Conservation (phyloP, 2,888 invertebrate species). For the Drosophila koepferae region DNA sequence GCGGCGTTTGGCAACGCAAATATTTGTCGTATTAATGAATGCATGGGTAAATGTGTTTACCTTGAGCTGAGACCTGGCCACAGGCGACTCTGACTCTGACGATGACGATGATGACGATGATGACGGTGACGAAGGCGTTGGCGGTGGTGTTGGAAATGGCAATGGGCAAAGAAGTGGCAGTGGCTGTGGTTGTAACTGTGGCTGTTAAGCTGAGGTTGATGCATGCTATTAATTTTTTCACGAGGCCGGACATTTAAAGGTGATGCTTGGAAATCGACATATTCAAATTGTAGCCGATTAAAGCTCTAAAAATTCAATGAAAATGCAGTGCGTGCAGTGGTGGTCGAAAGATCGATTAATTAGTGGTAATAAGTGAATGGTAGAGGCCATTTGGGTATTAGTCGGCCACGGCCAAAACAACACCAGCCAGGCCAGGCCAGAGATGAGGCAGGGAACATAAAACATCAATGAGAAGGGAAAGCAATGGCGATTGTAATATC, state of each 20-base stretch:
- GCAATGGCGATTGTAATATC: constrained; percentile 15
- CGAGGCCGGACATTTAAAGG: constrained; percentile 51
- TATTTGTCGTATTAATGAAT: constrained; percentile 78
- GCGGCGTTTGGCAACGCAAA: constrained; percentile 62
- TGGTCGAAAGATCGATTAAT: constrained; percentile 6
- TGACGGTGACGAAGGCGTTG: background rate
- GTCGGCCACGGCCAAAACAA: background rate
- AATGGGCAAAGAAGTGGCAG: background rate
- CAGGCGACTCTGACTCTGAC: constrained; percentile 18
- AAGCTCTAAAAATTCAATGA: constrained; percentile 14
- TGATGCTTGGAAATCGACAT: constrained; percentile 65
- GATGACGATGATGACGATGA: background rate
- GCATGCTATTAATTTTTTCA: constrained; percentile 57
- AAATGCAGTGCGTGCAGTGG: background rate
- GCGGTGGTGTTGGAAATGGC: constrained; percentile 3
- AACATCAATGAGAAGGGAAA: constrained; percentile 6
- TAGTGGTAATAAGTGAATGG: constrained; percentile 2
- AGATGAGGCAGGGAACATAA: background rate
- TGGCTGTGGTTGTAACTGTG: constrained; percentile 3
- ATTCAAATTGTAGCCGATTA: constrained; percentile 24
- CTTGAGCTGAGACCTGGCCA: constrained; percentile 50
- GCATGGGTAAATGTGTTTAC: constrained; percentile 79
- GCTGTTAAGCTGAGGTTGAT: constrained; percentile 22
- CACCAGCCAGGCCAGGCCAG: background rate
- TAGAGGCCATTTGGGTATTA: constrained; percentile 2